Evolutionary conservation across 2,113 vertebrate genomes (phyloP), one percentile per base, ranked within the genome.

Genomic region (Cygnus atratus): DNA sequence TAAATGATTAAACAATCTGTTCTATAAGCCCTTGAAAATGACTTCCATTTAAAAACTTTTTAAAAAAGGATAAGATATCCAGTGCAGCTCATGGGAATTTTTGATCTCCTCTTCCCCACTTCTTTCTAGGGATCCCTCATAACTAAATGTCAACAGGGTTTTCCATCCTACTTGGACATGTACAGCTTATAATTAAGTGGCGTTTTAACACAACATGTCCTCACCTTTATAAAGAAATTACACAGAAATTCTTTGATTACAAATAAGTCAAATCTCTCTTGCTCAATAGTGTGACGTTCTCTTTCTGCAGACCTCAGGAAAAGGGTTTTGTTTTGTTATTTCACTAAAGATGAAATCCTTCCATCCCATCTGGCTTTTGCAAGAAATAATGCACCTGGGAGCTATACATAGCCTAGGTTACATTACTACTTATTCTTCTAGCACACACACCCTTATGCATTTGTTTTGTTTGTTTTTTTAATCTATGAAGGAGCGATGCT

Each of bases 141-240:
- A 68, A 61, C 0, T 0, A 87, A 95, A 89, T 0, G 2, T 33
- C 66, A 93, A 8, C 0, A 0, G 9, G 4, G 68, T 46, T 85
- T 78, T 46, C 54, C 46, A 48, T 37, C 59, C 43, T 61, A 28
- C 20, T 18, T 24, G 26, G 86, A 78, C 6, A 65, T 21, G 37
- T 73, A 48, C 44, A 91, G 46, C 20, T 74, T 35, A 37, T 20
- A 37, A 63, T 48, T 84, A 37, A 66, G 72, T n/a, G 68, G 18
- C 10, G 78, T 84, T 91, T 63, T 44, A 78, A 71, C 16, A 54
- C 26, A 77, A 7, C 20, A n/a, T 25, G 17, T 33, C 11, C 80
- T 92, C 28, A 75, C 16, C 74, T 72, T 63, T 17, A 65, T 48
- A 48, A 48, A 48, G 20, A 48, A 25, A 50, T 50, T 25, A 50